phyloP scores from a whole-genome alignment of 2,113 vertebrate genomes.

The Neopipo cinnamomea region DNA sequence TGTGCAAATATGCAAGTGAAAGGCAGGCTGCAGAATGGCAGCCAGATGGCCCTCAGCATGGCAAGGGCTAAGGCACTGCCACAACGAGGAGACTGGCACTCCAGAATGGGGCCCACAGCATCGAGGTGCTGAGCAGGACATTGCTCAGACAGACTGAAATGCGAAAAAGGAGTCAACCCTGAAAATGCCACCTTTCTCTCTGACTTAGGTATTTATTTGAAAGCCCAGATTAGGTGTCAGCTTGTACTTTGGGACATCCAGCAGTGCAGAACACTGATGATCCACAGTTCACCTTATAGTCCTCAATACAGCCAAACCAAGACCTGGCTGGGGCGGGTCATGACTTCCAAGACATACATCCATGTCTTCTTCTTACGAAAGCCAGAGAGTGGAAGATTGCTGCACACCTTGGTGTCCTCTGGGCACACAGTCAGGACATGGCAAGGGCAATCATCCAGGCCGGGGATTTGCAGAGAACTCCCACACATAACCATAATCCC shows the following conservation, averaged over 20 bases:
- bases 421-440: neutral
- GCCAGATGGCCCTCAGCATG: neutral
- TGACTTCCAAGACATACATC: neutral
- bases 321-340: rapidly evolving
- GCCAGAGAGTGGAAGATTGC: neutral
- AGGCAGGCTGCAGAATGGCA: neutral
- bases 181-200: neutral
- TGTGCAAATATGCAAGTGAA: neutral
- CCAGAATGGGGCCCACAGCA: neutral
- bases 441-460: neutral
- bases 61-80: neutral
- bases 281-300: neutral
- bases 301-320: neutral
- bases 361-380: rapidly evolving
- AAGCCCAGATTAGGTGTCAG: neutral
- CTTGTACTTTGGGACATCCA: neutral
- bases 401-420: neutral
- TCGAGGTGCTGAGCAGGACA: neutral
- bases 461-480: neutral
- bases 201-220: neutral
- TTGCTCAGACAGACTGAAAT: neutral
- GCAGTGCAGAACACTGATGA: neutral
- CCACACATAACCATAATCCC: neutral
- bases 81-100: neutral
- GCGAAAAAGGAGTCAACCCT: neutral